Percentiles rank a stretch among this genome's conserved stretches.
These are phyloP conservation scores for human (Homo sapiens) DNA, from an alignment of 2,113 vertebrate species.

Conservation along the genomic window GRCh38 chr2:184013001-184013500, in stretches of 20 bases:
- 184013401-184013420: conserved; percentile 39
- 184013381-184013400: conserved; percentile 55
- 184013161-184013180: not conserved
- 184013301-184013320: not conserved
- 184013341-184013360: conserved; percentile 75
- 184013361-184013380: conserved; percentile 73
- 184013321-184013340: conserved; percentile 25
- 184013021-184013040: not conserved
- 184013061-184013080: not conserved
- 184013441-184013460: not conserved
- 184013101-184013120: not conserved
- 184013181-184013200: not conserved
- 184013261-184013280: conserved; percentile 21
- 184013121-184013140: not conserved
- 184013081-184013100: not conserved
- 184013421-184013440: not conserved
- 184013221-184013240: conserved; percentile 26
- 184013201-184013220: not conserved
- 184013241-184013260: not conserved
- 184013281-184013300: conserved; percentile 44
- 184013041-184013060: not conserved
- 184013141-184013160: not conserved
- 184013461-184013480: not conserved
- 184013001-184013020: not conserved
- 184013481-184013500: not conserved